Evolutionary conservation across 1,140 invertebrate species (phyloP).

Genomic region (Oreohelix idahoensis): DNA sequence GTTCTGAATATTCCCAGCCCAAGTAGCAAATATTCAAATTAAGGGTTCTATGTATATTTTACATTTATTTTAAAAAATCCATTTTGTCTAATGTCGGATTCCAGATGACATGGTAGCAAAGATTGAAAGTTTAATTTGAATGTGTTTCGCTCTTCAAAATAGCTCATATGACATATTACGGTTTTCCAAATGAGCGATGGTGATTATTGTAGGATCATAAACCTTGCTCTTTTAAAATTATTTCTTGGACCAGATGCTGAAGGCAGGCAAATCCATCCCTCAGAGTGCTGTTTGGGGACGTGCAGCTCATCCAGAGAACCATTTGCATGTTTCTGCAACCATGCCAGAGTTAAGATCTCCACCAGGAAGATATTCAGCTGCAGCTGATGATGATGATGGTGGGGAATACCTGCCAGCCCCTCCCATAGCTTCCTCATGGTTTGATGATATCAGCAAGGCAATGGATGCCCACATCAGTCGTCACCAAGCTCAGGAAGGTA

Average conservation of each 20-base stretch:
- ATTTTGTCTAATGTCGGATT: too few relatives aligned
- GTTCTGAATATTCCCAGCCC: too few relatives aligned
- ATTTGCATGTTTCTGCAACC: not conserved
- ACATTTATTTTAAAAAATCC: too few relatives aligned
- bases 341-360: not conserved
- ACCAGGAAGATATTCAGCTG: not conserved
- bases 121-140: too few relatives aligned
- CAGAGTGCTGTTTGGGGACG: not conserved
- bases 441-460: slow-evolving; percentile 13
- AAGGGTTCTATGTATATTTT: too few relatives aligned
- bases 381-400: slow-evolving; percentile 17
- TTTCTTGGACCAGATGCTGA: slow-evolving; percentile 22
- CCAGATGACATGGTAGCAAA: too few relatives aligned
- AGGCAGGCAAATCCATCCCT: not conserved
- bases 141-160: too few relatives aligned
- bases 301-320: not conserved
- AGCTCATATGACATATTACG: too few relatives aligned
- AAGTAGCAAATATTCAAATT: too few relatives aligned
- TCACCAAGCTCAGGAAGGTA: not conserved
- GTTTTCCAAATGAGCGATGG: too few relatives aligned
- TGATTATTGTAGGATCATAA: too few relatives aligned
- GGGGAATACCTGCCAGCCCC: slow-evolving; percentile 18
- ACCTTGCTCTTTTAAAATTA: too few relatives aligned
- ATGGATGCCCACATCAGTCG: not conserved
- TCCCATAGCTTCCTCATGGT: slow-evolving; percentile 21